These are phyloP conservation scores for Acleris holmiana DNA, from an alignment of 2,888 invertebrate species.

Conservation along the genomic window DNA sequence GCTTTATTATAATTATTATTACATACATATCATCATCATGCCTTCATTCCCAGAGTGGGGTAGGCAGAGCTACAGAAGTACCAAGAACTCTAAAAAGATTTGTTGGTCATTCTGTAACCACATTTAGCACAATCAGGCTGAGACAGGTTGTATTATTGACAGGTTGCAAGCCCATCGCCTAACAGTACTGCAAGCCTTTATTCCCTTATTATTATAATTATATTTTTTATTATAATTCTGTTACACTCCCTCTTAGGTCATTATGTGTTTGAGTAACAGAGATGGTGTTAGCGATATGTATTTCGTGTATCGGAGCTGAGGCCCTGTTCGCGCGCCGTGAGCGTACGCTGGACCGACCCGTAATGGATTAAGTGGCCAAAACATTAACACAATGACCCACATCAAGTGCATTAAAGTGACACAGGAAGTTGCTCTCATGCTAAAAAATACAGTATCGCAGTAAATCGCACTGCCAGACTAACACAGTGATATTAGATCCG, in stretches of 20 bases:
- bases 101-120: too few species aligned
- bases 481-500: too few species aligned
- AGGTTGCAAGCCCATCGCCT: too few species aligned
- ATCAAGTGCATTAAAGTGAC: constrained; percentile 61
- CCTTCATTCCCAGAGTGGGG: too few species aligned
- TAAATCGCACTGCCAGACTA: too few species aligned
- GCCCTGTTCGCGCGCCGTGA: constrained; percentile 36
- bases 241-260: not conserved
- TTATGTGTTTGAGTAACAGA: not conserved
- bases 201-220: too few species aligned
- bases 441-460: constrained; percentile 42
- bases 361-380: constrained; percentile 66
- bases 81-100: too few species aligned
- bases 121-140: too few species aligned
- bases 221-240: not conserved
- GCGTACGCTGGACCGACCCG: constrained; percentile 47
- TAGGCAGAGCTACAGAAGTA: too few species aligned
- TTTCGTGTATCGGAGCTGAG: not conserved
- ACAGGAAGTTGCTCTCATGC: constrained; percentile 58
- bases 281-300: not conserved
- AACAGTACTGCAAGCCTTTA: too few species aligned
- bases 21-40: too few species aligned
- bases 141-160: too few species aligned
- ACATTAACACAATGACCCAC: constrained; percentile 77
- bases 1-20: not conserved